These are phyloP conservation scores for Ecliptopera silaceata DNA, from an alignment of 2,888 invertebrate species.

Conservation along the genomic window DNA sequence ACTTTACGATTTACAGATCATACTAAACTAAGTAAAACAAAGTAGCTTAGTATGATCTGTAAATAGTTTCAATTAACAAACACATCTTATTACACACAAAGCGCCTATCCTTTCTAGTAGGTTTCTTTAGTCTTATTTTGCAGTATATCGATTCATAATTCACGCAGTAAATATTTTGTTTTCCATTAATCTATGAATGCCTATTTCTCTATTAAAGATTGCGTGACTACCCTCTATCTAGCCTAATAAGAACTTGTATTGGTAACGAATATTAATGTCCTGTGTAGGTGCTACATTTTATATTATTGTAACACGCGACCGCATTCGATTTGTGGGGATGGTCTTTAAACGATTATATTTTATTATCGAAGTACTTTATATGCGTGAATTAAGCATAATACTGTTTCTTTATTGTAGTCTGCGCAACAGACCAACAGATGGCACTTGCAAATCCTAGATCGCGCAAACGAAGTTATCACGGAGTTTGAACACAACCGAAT, in stretches of 20 bases:
- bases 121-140: too few species aligned
- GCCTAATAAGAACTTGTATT: slow-evolving; percentile 62
- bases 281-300: slow-evolving; percentile 70
- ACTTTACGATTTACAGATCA: too few species aligned
- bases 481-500: too few species aligned
- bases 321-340: slow-evolving; percentile 45
- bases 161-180: slow-evolving; percentile 42
- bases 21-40: too few species aligned
- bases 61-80: not conserved
- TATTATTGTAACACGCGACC: slow-evolving; percentile 71
- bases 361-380: too few species aligned
- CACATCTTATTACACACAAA: too few species aligned
- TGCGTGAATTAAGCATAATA: too few species aligned
- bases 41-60: not conserved
- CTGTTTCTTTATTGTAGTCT: too few species aligned
- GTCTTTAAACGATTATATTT: not conserved
- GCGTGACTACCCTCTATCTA: slow-evolving; percentile 69
- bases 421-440: too few species aligned
- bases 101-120: too few species aligned
- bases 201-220: slow-evolving; percentile 66
- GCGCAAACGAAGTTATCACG: too few species aligned
- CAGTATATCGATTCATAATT: not conserved
- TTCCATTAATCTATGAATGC: slow-evolving; percentile 54
- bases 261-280: slow-evolving; percentile 74
- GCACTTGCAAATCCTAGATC: too few species aligned